A percentile compares a stretch with the other conserved stretches of the same genome.
Evolutionary conservation across 2,888 invertebrate genomes (phyloP).

Genomic region (Ariolimax columbianus): DNA sequence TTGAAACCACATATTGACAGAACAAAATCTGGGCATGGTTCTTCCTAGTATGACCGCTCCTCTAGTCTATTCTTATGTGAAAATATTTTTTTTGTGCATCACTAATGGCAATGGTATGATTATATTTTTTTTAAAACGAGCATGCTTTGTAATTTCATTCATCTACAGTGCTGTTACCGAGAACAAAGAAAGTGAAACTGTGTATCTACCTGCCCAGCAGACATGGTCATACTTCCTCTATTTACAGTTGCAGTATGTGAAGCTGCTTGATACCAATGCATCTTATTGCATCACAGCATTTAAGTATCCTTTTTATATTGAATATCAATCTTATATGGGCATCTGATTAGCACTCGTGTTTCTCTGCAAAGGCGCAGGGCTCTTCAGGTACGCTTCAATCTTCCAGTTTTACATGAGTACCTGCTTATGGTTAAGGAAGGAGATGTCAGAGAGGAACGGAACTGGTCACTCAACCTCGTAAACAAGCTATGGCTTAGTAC

Average conservation of each 20-base stretch:
- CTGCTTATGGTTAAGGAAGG: too few relatives aligned
- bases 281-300: constrained; percentile 37
- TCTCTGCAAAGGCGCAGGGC: too few relatives aligned
- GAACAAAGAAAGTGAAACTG: background rate
- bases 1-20: too few relatives aligned
- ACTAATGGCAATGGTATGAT: background rate
- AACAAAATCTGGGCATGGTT: too few relatives aligned
- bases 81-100: background rate
- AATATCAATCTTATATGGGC: background rate
- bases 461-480: too few relatives aligned
- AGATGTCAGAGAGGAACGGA: too few relatives aligned
- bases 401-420: too few relatives aligned
- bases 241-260: constrained; percentile 20
- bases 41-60: too few relatives aligned
- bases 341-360: too few relatives aligned
- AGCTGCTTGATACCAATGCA: constrained; percentile 22
- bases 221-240: constrained; percentile 40
- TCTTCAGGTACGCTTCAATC: too few relatives aligned
- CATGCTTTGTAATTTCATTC: background rate
- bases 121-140: background rate
- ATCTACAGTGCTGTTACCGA: constrained; percentile 32
- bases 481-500: too few relatives aligned
- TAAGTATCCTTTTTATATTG: constrained; percentile 35
- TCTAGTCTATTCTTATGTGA: background rate
- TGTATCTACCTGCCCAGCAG: constrained; percentile 42